phyloP scores from a whole-genome alignment of 2,113 vertebrate genomes.

The Cervus canadensis region DNA sequence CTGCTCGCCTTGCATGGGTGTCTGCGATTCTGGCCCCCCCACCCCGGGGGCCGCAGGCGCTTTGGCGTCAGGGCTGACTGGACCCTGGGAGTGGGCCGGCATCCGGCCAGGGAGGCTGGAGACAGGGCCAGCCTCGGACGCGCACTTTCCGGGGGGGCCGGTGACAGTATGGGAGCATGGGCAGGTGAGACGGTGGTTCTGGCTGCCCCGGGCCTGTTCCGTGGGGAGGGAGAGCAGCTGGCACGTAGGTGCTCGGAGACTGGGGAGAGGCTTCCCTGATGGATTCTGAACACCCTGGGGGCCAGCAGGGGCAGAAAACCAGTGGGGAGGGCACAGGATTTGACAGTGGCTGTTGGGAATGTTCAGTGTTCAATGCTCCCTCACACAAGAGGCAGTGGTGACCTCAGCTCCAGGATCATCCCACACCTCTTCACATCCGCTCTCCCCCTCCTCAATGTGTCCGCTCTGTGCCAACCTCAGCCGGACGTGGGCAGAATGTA shows the following conservation, averaged over 20 bases:
- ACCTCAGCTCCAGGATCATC: too few relatives aligned
- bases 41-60: neutral
- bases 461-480: neutral
- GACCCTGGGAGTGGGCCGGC: neutral
- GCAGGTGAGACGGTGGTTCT: fast-evolving
- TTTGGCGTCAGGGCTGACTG: neutral
- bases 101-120: neutral
- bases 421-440: neutral
- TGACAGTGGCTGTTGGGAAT: neutral
- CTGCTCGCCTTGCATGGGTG: neutral
- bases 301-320: neutral
- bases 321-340: fast-evolving
- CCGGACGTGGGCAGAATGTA: fast-evolving
- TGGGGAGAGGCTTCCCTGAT: neutral
- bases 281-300: neutral
- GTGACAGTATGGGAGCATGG: too few relatives aligned
- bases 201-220: neutral
- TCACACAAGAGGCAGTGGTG: neutral
- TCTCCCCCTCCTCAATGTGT: fast-evolving
- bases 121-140: neutral
- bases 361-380: neutral
- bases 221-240: neutral
- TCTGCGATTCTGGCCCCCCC: neutral
- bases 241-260: neutral
- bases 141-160: fast-evolving